These are phyloP conservation scores for Mus musculus DNA, from an alignment of 2,113 vertebrate species.

Conservation along the genomic window DNA sequence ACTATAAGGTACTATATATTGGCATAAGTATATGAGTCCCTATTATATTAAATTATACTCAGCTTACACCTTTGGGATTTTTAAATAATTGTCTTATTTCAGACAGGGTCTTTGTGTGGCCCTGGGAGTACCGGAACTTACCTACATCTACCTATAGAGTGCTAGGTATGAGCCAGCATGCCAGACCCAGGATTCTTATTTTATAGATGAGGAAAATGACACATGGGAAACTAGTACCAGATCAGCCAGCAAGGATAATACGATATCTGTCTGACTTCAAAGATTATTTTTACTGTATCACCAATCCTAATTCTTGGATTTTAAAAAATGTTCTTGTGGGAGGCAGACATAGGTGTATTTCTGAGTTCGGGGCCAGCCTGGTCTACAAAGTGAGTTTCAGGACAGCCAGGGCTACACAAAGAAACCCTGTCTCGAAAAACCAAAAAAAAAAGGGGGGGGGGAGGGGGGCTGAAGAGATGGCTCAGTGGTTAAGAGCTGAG, in stretches of 20 bases:
- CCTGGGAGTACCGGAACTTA: neutral
- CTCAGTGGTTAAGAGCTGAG: too few species aligned
- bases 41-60: neutral
- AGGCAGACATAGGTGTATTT: too few species aligned
- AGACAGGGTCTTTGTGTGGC: neutral
- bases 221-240: neutral
- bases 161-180: neutral
- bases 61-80: neutral
- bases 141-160: neutral
- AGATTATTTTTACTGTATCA: neutral
- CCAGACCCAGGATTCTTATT: neutral
- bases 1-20: neutral
- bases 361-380: too few species aligned
- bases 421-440: too few species aligned
- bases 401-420: too few species aligned
- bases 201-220: neutral
- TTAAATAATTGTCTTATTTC: neutral
- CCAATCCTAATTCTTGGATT: neutral
- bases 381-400: too few species aligned
- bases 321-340: too few species aligned
- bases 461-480: too few species aligned
- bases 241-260: neutral
- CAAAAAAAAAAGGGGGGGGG: too few species aligned
- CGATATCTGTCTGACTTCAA: neutral
- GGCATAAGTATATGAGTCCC: neutral